Evolutionary conservation across 2,797 vertebrate species (phyloP), one percentile per base, ranked within the genome.

Genomic region (Amniataba percoides): DNA sequence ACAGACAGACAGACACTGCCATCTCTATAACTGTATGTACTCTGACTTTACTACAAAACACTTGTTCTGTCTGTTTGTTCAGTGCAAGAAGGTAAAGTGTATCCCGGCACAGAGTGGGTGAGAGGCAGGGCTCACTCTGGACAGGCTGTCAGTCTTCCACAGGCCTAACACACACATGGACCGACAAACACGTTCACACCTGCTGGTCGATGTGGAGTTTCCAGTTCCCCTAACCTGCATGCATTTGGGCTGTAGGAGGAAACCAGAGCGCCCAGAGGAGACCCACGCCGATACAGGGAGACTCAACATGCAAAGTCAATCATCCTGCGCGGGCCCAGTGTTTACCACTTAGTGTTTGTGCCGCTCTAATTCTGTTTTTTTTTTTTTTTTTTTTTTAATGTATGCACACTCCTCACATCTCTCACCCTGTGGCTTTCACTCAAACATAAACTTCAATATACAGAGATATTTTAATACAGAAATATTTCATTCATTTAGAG

Each of bases 151-250:
- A 57, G 31, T 73, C 66, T 71, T 78, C 80, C 58, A 40, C 64
- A 12, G 31, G n/a, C 21, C 11, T 48, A 60, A 80, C 71, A 65
- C 49, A 77, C 73, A 66, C 31, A 64, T 58, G 43, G 43, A 71
- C 42, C 66, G 63, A 78, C 49, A 76, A 86, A 77, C 77, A 79
- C 62, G 71, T 82, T 88, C 52, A 71, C 82, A 88, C 83, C 79
- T 83, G 23, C 43, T 62, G 75, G 63, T 34, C 71, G 55, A 64
- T 78, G 71, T 34, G 65, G 46, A 78, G 19, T 64, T 81, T 82
- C n/a, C 57, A 34, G 52, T 58, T 76, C 82, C 78, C 39, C 60
- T 71, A 42, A 77, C 72, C 34, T 72, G 45, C 31, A 40, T 58
- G 51, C 68, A 56, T 80, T 56, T 60, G 71, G 64, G 45, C 42